Base-by-base conservation (phyloP, 1,140 invertebrate genomes). In the Antheraea mylitta region DNA sequence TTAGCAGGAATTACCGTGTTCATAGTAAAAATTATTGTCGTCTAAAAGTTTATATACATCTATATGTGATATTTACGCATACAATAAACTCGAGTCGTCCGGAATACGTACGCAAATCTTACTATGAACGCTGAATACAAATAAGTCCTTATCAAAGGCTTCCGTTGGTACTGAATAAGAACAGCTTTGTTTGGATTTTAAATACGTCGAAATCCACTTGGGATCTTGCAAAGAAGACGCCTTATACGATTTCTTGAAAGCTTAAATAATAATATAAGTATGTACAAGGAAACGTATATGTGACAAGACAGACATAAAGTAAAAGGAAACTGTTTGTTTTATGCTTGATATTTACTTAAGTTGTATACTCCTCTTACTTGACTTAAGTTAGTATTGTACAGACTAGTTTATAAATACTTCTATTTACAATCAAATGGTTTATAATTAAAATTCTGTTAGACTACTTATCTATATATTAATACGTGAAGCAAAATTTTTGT, bases 71-170 rank as follows among this genome's bases (percentile, higher is more conserved):
- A 4, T 30, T 30, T 30, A 30, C 22, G 22, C 1, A 30, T 7
- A 19, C 7, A 42, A 7, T 60, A 22, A 6, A 13, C 59, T 9
- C 18, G 7, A 10, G 6, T 60, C 59, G 59, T 22, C 42, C 75
- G 73, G 71, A 79, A 78, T 78, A 79, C 69, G 75, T 59, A 68
- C 30, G 19, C 30, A 9, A 58, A 58, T 63, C 67, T 9, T 16
- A 68, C 62, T 75, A 72, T 77, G 77, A 75, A 70, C 37, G 61
- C 59, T 77, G 81, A 83, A 83, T 83, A 81, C 77, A 78, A 82
- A 83, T 83, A 73, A 71, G 74, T 64, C 67, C 68, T 74, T 75
- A 79, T 83, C 78, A 69, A 58, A 73, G 66, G 67, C 58, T 66
- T 72, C 77, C 45, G 74, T 73, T 71, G 74, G 61, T 71, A 37